phyloP scores from a whole-genome alignment of 35 echinoderm and acorn worm species.

The Holothuria glaberrima region DNA sequence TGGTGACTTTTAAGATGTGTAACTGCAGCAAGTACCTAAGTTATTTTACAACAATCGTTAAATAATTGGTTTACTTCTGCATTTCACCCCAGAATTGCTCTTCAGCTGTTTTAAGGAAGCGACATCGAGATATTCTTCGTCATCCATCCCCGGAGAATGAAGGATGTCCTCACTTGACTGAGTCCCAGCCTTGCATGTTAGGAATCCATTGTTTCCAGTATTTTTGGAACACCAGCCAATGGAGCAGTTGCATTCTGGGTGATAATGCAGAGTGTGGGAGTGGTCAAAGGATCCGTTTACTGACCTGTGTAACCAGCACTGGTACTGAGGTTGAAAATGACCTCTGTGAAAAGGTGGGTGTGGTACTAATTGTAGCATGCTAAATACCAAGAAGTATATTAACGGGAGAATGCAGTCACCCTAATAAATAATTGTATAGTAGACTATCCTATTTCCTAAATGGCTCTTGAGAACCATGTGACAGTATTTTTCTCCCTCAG shows the following conservation, averaged over 20 bases:
- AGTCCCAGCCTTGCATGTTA: constrained; percentile 66
- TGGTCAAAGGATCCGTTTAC: constrained; percentile 53
- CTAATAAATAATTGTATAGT: no score
- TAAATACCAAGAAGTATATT: no score
- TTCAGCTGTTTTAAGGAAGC: constrained; percentile 42
- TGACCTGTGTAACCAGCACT: constrained; percentile 65
- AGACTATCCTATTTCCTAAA: no score
- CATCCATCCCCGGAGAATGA: constrained; percentile 31
- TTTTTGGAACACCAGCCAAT: constrained; percentile 70
- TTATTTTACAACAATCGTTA: no score
- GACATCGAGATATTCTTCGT: constrained; percentile 63
- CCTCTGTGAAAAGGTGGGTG: constrained; percentile 77
- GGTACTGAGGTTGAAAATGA: constrained; percentile 61
- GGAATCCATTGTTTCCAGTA: constrained; percentile 77
- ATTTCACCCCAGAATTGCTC: constrained; percentile 67
- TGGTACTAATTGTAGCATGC: not conserved
- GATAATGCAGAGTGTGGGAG: constrained; percentile 68
- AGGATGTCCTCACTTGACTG: constrained; percentile 24
- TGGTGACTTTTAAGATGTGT: no score
- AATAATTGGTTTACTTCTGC: no score
- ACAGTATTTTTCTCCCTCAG: no score
- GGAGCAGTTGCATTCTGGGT: constrained; percentile 75
- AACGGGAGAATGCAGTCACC: no score
- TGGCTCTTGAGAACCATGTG: no score
- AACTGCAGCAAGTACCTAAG: no score